Evolutionary conservation across 2,113 vertebrate species (phyloP).

Genomic region (Callipepla californica): DNA sequence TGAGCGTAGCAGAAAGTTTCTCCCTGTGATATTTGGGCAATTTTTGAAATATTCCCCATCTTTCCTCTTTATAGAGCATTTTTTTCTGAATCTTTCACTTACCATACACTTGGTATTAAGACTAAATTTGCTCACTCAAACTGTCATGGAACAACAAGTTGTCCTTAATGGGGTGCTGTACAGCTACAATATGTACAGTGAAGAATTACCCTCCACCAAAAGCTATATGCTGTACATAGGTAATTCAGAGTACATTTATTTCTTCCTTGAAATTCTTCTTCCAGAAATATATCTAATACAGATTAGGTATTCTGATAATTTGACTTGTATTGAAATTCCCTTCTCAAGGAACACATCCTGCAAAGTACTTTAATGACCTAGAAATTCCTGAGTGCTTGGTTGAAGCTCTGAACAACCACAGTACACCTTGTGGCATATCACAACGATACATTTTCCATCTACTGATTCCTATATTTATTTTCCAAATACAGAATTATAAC

Average conservation of each 20-base stretch:
- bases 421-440: neutral
- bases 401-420: neutral
- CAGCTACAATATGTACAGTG: accelerated
- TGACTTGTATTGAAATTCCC: neutral
- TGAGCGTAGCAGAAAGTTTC: neutral
- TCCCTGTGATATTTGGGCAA: neutral
- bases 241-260: neutral
- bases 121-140: neutral
- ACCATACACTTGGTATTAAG: neutral
- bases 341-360: neutral
- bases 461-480: neutral
- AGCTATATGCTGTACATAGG: neutral
- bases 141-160: neutral
- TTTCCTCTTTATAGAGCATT: neutral
- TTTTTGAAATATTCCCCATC: neutral
- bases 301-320: neutral
- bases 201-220: neutral
- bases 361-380: neutral
- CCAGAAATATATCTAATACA: neutral
- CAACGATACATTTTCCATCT: neutral
- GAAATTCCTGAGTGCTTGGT: neutral
- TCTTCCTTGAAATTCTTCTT: neutral
- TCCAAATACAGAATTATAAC: neutral
- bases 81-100: neutral
- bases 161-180: neutral